A percentile compares a stretch with the other conserved stretches of the same genome.
Evolutionary conservation across 2,797 vertebrate species (phyloP).

Genomic region (Diplodus sargus): DNA sequence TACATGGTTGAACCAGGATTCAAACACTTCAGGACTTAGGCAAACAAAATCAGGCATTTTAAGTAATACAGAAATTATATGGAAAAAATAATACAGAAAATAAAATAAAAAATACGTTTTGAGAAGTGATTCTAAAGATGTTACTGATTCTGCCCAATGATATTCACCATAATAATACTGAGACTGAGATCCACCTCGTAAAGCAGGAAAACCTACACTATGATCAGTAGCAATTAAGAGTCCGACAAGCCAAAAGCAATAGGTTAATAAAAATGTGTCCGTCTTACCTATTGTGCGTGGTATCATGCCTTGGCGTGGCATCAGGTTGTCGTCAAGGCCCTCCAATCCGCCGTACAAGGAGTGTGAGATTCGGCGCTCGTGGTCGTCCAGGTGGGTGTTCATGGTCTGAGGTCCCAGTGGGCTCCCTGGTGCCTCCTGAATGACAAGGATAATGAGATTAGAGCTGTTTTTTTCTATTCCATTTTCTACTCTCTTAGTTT

Average conservation of each 20-base stretch:
- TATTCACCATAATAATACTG: not conserved
- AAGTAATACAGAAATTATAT: too few species aligned
- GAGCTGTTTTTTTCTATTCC: not conserved
- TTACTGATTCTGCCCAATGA: too few species aligned
- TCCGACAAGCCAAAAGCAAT: not conserved
- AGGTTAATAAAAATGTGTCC: not conserved
- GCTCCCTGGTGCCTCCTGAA: constrained; percentile 87
- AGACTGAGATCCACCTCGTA: not conserved
- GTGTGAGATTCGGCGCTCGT: constrained; percentile 95
- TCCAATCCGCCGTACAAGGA: constrained; percentile 93
- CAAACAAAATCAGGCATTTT: too few species aligned
- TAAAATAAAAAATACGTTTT: too few species aligned
- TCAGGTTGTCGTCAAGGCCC: constrained; percentile 88
- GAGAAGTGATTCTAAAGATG: too few species aligned
- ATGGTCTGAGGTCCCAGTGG: constrained; percentile 87
- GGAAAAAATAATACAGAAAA: too few species aligned
- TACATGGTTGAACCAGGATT: too few species aligned
- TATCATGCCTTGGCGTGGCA: constrained; percentile 83
- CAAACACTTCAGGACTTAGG: too few species aligned
- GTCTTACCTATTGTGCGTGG: constrained; percentile 74
- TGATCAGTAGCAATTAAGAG: not conserved
- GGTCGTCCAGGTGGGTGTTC: constrained; percentile 89
- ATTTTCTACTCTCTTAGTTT: too few species aligned
- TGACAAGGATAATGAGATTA: not conserved
- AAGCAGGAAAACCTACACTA: not conserved